Base-by-base conservation (phyloP, 2,888 invertebrate species). In the Caenorhabditis sp. region DNA sequence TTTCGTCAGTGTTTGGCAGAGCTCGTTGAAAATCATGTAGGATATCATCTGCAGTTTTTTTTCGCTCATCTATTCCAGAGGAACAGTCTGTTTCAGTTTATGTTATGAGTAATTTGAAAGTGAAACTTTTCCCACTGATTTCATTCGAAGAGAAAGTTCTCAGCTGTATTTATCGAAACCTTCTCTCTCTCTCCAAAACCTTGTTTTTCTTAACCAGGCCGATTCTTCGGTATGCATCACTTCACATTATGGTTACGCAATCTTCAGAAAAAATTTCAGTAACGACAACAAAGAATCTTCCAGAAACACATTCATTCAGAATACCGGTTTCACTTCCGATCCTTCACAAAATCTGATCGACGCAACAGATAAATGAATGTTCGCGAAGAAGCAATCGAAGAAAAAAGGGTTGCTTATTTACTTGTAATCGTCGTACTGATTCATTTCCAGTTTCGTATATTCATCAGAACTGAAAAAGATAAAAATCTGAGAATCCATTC, bases 361-460 rank as follows among this genome's bases (percentile, higher is more conserved):
- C 61, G 61, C 49, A 35, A 38, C 61, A 73, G 73, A 73, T 73
- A 73, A 73, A 73, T 72, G 72, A 68, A 68, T 68, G 24, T 31
- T 22, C 49, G 22, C 38, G 58, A 38, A 58, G 59, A 38, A 59
- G n/a, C 58, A 24, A 51, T 51, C 19, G 47, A 47, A 38, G 24
- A 35, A 61, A 72, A 61, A 72, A 73, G n/a, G 61, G 31, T 59
- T 73, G 51, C 49, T 73, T 73, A 73, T 73, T 73, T 73, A 73
- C 73, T 73, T 72, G 72, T 72, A 28, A 31, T 31, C 49, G 47
- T 47, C 28, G 49, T 73, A 72, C 31, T 61, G 31, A 61, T 51
- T 51, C 16, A 68, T 19, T 38, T 51, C 61, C 47, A 47, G 73
- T 73, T 61, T 56, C 66, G n/a, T 44, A 35, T 7, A 28, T 31